These are phyloP conservation scores for Ernsta delagoae DNA, from an alignment of 2,888 invertebrate species.

Conservation along the genomic window DNA sequence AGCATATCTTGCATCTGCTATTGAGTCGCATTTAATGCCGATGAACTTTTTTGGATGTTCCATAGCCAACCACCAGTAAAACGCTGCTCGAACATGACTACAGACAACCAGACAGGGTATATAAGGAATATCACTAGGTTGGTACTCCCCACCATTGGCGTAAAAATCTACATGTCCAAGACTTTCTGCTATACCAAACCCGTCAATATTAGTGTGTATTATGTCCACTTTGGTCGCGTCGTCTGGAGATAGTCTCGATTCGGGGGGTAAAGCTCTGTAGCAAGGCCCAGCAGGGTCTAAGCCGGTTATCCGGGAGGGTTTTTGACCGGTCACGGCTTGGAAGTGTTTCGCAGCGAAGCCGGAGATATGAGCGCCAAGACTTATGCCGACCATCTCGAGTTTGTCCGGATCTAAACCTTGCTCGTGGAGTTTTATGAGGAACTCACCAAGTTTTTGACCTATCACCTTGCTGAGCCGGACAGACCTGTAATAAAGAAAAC, in stretches of 20 bases:
- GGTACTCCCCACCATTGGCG: slow-evolving; percentile 74
- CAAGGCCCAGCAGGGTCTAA: slow-evolving; percentile 78
- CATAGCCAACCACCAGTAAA: slow-evolving; percentile 76
- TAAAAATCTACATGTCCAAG: slow-evolving; percentile 74
- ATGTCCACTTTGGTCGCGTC: slow-evolving; percentile 68
- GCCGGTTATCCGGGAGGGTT: slow-evolving; percentile 66
- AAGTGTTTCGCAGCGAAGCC: slow-evolving; percentile 68
- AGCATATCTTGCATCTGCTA: slow-evolving; percentile 70
- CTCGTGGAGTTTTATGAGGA: slow-evolving; percentile 60
- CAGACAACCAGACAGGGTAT: slow-evolving; percentile 71
- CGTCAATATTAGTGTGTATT: slow-evolving; percentile 76
- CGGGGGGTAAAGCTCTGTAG: slow-evolving; percentile 58
- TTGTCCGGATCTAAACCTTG: slow-evolving; percentile 59
- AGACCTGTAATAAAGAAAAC: slow-evolving; percentile 65
- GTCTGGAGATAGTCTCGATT: slow-evolving; percentile 54
- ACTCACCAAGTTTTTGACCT: slow-evolving; percentile 67
- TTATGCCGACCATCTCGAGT: slow-evolving; percentile 68
- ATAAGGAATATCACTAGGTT: slow-evolving; percentile 67
- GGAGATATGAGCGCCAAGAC: slow-evolving; percentile 69
- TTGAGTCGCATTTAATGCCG: slow-evolving; percentile 61
- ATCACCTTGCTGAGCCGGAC: slow-evolving; percentile 64
- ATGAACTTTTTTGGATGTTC: slow-evolving; percentile 75
- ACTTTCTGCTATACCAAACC: slow-evolving; percentile 73
- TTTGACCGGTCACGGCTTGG: slow-evolving; percentile 62
- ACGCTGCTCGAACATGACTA: slow-evolving; percentile 62